phyloP scores from a whole-genome alignment of 2,113 vertebrate species.

The Phyllopteryx taeniolatus region DNA sequence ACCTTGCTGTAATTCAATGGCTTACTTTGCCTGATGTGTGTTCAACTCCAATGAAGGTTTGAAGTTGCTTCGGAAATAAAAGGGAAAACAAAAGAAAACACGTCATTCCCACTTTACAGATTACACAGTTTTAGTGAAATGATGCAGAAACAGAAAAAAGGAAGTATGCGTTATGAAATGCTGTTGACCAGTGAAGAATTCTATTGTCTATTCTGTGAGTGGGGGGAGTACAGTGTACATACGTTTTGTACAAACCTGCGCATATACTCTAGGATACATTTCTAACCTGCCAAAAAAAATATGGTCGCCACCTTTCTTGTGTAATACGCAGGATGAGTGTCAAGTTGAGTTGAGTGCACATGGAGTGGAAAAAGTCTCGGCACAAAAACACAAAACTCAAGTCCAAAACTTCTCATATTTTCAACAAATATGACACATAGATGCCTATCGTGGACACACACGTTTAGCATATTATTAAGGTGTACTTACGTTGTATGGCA shows the following conservation, averaged over 20 bases:
- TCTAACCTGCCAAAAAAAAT: not conserved
- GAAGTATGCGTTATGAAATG: constrained; percentile 30
- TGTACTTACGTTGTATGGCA: not conserved
- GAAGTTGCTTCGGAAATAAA: not conserved
- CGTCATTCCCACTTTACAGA: not conserved
- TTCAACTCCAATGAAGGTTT: not conserved
- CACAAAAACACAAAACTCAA: not conserved
- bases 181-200: not conserved
- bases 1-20: not conserved
- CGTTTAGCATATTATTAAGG: not conserved
- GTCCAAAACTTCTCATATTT: not conserved
- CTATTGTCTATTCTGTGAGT: not conserved
- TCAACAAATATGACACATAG: not conserved
- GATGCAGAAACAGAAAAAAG: constrained; percentile 41
- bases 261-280: not conserved
- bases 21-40: not conserved
- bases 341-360: constrained; percentile 39
- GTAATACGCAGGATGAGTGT: constrained; percentile 25
- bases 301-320: not conserved
- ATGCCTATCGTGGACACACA: not conserved
- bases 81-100: not conserved
- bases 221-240: not conserved
- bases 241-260: not conserved
- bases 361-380: constrained; percentile 33
- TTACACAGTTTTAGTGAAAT: constrained; percentile 22